These are phyloP conservation scores for Cossypha polioptera DNA, from an alignment of 2,797 vertebrate genomes.

Conservation along the genomic window DNA sequence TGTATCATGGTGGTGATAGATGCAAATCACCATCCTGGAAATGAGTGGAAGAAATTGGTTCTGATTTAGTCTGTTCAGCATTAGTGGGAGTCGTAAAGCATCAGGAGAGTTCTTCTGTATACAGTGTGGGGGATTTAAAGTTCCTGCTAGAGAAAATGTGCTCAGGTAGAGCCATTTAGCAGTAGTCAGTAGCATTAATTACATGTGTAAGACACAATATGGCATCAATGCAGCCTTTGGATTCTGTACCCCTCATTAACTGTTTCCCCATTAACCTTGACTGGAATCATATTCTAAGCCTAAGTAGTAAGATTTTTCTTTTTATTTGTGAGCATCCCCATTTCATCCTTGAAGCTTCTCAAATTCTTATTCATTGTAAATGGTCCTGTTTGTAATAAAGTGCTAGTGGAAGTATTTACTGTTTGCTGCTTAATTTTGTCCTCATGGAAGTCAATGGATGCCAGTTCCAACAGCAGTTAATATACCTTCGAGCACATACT, in stretches of 20 bases:
- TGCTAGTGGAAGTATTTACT: slow-evolving; percentile 77
- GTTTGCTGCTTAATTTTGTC: slow-evolving; percentile 80
- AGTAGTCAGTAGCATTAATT: slow-evolving; percentile 75
- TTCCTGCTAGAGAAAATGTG: slow-evolving; percentile 66
- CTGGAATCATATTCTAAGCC: slow-evolving; percentile 68
- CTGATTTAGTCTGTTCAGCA: slow-evolving; percentile 58
- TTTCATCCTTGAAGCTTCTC: slow-evolving; percentile 75
- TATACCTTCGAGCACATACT: slow-evolving; percentile 78
- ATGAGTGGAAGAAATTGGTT: slow-evolving; percentile 26
- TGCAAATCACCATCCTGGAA: slow-evolving; percentile 59
- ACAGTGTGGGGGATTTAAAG: slow-evolving; percentile 66
- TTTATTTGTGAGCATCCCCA: slow-evolving; percentile 73
- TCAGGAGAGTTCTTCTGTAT: slow-evolving; percentile 41
- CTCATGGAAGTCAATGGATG: slow-evolving; percentile 71
- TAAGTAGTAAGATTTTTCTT: slow-evolving; percentile 71
- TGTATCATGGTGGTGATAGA: slow-evolving; percentile 38
- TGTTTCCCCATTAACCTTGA: slow-evolving; percentile 80
- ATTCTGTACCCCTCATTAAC: slow-evolving; percentile 80
- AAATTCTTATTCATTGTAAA: slow-evolving; percentile 79
- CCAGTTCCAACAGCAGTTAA: slow-evolving; percentile 73
- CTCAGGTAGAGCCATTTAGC: slow-evolving; percentile 71
- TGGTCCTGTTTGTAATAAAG: slow-evolving; percentile 76
- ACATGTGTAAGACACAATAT: slow-evolving; percentile 73
- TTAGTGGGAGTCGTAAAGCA: slow-evolving; percentile 65
- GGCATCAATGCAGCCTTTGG: slow-evolving; percentile 72